phyloP scores from a whole-genome alignment of 2,888 invertebrate species.

The Seira sanloemensis region DNA sequence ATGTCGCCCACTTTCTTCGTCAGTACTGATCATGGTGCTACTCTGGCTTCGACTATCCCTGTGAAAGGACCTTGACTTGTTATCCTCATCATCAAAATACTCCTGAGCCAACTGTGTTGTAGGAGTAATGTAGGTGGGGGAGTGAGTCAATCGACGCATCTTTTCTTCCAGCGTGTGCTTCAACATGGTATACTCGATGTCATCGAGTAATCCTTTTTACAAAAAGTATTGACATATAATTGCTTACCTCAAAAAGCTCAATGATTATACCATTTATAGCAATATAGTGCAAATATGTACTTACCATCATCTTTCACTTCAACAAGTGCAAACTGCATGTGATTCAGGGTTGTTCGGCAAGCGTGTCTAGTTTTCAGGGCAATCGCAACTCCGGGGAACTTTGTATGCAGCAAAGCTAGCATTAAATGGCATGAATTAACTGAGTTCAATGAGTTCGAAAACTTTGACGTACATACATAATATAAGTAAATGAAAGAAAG shows the following conservation, averaged over 20 bases:
- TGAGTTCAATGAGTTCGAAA: too few relatives aligned
- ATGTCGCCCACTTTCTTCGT: too few relatives aligned
- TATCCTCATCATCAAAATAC: neutral
- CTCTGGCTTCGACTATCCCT: too few relatives aligned
- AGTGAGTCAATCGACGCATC: constrained; percentile 76
- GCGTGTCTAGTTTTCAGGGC: constrained; percentile 82
- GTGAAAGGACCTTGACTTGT: too few relatives aligned
- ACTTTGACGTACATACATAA: too few relatives aligned
- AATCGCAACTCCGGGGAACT: constrained; percentile 81
- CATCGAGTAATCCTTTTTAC: constrained; percentile 79
- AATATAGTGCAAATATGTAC: neutral
- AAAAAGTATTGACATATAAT: neutral
- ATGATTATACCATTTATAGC: constrained; percentile 10
- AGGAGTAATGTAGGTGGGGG: constrained; percentile 75
- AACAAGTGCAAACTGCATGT: constrained; percentile 79
- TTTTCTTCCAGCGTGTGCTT: constrained; percentile 79
- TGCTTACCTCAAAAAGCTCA: neutral
- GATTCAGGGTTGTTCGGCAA: constrained; percentile 80
- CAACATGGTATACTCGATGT: constrained; percentile 79
- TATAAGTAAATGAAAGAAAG: too few relatives aligned
- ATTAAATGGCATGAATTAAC: too few relatives aligned
- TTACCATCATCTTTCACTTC: constrained; percentile 78
- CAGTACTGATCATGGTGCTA: too few relatives aligned
- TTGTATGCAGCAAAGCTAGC: constrained; percentile 77
- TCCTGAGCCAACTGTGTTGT: constrained; percentile 64